These are phyloP conservation scores for Zhuqinia jingwanae DNA, from an alignment of 2,888 invertebrate genomes.

Conservation along the genomic window DNA sequence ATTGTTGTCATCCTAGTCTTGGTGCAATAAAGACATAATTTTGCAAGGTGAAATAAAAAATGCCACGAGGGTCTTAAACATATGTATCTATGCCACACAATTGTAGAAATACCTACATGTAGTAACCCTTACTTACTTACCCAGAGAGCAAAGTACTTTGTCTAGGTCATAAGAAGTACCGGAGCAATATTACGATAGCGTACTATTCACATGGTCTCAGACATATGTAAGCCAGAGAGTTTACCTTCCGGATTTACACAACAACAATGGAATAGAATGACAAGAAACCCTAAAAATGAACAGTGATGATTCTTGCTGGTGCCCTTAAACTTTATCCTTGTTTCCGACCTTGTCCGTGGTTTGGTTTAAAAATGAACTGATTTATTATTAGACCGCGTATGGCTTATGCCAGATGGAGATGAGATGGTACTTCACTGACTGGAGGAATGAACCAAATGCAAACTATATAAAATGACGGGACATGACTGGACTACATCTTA, in stretches of 20 bases:
- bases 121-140: too few relatives aligned
- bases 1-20: too few relatives aligned
- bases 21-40: too few relatives aligned
- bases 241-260: neutral
- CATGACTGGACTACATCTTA: neutral
- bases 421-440: too few relatives aligned
- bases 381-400: conserved; percentile 14
- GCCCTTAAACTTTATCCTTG: conserved; percentile 3
- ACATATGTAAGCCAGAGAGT: neutral
- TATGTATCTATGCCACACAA: too few relatives aligned
- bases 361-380: neutral
- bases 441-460: neutral
- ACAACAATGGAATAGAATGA: neutral
- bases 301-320: too few relatives aligned
- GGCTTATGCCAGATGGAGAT: neutral
- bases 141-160: neutral
- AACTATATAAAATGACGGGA: conserved; percentile 26
- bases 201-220: neutral
- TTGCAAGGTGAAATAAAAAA: too few relatives aligned
- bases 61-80: too few relatives aligned
- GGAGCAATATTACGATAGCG: neutral
- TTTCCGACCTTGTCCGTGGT: conserved; percentile 46
- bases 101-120: too few relatives aligned
- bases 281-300: too few relatives aligned
- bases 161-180: neutral